Evolutionary conservation across 2,888 invertebrate genomes (phyloP), one percentile per base, ranked within the genome.

Genomic region (Anthoptus insignis): DNA sequence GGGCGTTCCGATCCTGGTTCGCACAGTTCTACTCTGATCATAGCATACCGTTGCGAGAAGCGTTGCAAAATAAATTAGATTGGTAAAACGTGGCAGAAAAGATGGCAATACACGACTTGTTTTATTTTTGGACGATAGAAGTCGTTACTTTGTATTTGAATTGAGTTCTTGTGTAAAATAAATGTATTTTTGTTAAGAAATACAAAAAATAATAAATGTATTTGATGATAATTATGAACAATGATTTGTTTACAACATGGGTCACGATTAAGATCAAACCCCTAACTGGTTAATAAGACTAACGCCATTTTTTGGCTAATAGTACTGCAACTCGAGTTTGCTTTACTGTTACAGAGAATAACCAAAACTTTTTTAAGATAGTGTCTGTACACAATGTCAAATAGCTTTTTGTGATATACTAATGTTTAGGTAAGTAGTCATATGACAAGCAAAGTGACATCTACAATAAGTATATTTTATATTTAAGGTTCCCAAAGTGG

Each of bases 1-100:
- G 95, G n/a, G 92, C 94, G 0, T 97, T 96, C 82, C 93, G 98
- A 0, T 88, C 93, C 14, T 98, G 98, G 98, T 98, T 95, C 82
- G 93, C 94, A 0, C 98, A 98, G 82, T 98, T 98, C 84, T 98
- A 98, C 81, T 95, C 96, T 0, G 94, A 95, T 39, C 94, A 96
- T 67, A 97, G 97, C 77, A 16, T 70, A 13, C 45, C 74, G 0
- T 61, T 76, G 21, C 78, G 74, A 14, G 88, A 91, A 1, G 81
- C 89, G 0, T 59, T 80, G 9, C 82, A 81, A 13, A 83, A 83
- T 14, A 79, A 82, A 0, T 67, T 86, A 2, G 88, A 88, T 14
- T 88, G 88, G 88, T 88, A 69, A 73, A 50, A 29, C 16, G 21
- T 4, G 37, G 2, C 4, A 37, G n/a, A n/a, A 24, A 0, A 24